Base-by-base conservation (phyloP, 1,140 invertebrate genomes). In the Daktulosphaira vitifoliae region DNA sequence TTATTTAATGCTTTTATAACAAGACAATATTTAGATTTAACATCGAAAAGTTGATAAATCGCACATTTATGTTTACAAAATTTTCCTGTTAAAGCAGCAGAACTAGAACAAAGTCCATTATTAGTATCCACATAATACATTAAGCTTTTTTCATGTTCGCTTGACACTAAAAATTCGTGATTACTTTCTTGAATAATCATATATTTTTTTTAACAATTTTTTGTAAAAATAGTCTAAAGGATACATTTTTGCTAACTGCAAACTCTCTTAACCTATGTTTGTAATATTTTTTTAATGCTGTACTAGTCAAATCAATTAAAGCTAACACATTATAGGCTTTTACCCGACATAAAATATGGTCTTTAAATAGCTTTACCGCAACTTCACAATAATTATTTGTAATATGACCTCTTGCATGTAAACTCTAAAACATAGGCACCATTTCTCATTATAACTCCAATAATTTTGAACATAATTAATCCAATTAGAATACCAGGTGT, bases 231-330 rank as follows among this genome's bases (percentile, higher is more conserved):
- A 49, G 25, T 49, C 46, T 49, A 4, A 49, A 23, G 22, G 22
- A 23, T 20, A 15, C 22, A 49, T 3, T 49, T 39, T n/a, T 39
- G 16, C 11, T 39, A n/a, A 15, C 38, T 39, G 38, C 3, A 39
- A 39, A 49, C 25, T 49, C 46, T 23, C 46, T 49, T 25, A 49
- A 15, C 25, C 13, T 23, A 23, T 23, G 22, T 49, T 49, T 49
- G 15, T 49, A 49, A 49, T 49, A 49, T 23, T 23, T 15, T 49
- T 49, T 23, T 49, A 49, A 49, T 23, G 46, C 46, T 49, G 46
- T 23, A n/a, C 22, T 49, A n/a, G 20, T 49, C 25, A 25, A 15
- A 49, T 48, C 46, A 22, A 48, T 23, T 48, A 48, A 48, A 11
- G 20, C 46, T 11, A 48, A 48, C 1, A 48, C 46, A 11, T 48